Base-by-base conservation (phyloP, 2,113 vertebrate genomes). In the Balaeniceps rex region DNA sequence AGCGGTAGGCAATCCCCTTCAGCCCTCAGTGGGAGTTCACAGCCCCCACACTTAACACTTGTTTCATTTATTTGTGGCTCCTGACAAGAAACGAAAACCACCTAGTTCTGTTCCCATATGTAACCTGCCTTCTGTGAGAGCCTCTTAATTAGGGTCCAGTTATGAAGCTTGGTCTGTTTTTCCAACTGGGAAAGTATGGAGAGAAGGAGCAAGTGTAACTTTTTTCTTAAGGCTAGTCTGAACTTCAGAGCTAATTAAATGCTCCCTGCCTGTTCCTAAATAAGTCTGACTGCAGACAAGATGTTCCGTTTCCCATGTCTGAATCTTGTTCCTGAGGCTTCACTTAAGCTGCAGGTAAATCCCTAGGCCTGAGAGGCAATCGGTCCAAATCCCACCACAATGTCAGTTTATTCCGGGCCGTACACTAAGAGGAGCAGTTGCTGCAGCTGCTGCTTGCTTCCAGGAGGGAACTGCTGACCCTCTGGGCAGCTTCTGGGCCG, bases 1-100 rank as follows among this genome's bases (percentile, higher is more conserved):
- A 99, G 99, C 2, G 99, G 99, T 99, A 97, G 79, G 99, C 93
- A 38, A 29, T 4, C 19, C 92, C 40, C 34, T 29, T 2, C 22
- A 51, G 42, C 19, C 63, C 40, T 47, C 11, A 3, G 22, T 2
- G 40, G 29, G 26, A 21, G 29, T 26, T 34, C 36, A 22, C 58
- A 69, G 63, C 63, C 69, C 54, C 46, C 63, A 18, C 11, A 1
- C 23, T 17, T 14, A 0, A 3, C 12, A 0, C 36, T 25, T 5
- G 3, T 8, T 71, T 28, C 24, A 6, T 34, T 55, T 19, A 2
- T 25, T 8, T 42, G 26, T 88, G 75, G 10, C 40, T 80, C 47
- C 46, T 80, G 58, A 28, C 72, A 47, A 5, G 19, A 18, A 63
- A 40, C 19, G 65, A 64, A 80, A 87, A 5, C 28, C 23, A 8